Evolutionary conservation across 2,113 vertebrate species (phyloP), one percentile per base, ranked within the genome.

Genomic region (Cyanoderma ruficeps): DNA sequence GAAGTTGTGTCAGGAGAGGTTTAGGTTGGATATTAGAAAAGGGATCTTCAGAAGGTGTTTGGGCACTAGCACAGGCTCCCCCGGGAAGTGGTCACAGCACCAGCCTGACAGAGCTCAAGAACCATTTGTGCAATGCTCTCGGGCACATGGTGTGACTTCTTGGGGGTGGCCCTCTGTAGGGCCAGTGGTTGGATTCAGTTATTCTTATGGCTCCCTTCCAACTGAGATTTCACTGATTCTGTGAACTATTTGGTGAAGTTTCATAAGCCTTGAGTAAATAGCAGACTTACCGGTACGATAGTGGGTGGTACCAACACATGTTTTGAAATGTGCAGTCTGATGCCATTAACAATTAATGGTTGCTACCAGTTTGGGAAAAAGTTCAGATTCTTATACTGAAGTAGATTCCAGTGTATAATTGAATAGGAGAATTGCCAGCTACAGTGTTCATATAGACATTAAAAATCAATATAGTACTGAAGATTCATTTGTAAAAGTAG

Each of bases 401-500:
- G 24, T 87, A 33, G 18, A 78, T 86, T 75, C 28, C 31, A 39
- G 15, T 84, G 59, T 10, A 11, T 81, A 71, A 83, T 4, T 71
- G 46, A 70, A 86, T 67, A 94, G 65, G 37, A 53, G 55, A 81
- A 84, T 42, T 93, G 35, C 71, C 50, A 72, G 68, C 79, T 83
- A 35, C 17, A 27, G 33, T 91, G 46, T 91, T 91, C 50, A 59
- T 82, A 23, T 60, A 83, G 39, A 63, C 92, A 75, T 71, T 86
- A 60, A 94, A 88, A 96, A 90, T 8, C 31, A 71, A 15, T 41
- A 24, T 67, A 83, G 33, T 25, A 69, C 63, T 71, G 35, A 93
- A 91, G 60, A 63, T 89, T 86, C 3, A 49, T 89, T 92, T 81
- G 64, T 47, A 56, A 75, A 88, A 92, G 23, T 78, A 44, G 78